A percentile compares a stretch with the other conserved stretches of the same genome.
Conservation (phyloP, 2,797 vertebrate genomes). For the Sorex maritimensis region DNA sequence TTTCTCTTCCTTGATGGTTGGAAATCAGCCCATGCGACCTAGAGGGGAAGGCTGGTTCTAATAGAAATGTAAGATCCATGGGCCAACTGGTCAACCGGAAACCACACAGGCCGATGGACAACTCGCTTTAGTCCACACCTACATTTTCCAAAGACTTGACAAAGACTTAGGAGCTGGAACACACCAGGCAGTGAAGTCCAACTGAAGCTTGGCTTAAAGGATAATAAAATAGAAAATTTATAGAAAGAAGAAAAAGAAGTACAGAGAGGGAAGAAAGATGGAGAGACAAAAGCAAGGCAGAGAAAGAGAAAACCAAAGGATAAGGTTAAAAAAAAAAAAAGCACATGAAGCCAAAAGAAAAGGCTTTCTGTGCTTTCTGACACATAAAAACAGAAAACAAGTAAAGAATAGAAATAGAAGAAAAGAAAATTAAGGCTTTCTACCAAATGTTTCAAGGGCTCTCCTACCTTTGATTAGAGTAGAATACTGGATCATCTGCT, state of each 20-base stretch:
- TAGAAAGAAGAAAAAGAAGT: background rate
- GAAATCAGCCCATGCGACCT: background rate
- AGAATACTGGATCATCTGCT: background rate
- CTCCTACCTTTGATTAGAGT: background rate
- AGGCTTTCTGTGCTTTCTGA: too few species aligned
- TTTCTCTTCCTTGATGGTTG: background rate
- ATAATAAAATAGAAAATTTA: background rate
- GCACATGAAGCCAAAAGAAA: too few species aligned
- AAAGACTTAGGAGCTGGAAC: background rate
- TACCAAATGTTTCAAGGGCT: background rate
- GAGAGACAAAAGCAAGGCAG: rapidly evolving
- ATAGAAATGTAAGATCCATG: background rate
- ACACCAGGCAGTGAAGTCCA: background rate
- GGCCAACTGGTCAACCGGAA: rapidly evolving
- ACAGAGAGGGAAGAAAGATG: background rate
- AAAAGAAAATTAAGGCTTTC: background rate
- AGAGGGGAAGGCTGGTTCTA: background rate
- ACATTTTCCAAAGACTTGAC: background rate
- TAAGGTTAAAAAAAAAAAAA: too few species aligned
- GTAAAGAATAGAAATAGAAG: background rate
- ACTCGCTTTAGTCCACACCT: background rate
- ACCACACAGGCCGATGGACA: background rate
- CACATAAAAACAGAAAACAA: too few species aligned
- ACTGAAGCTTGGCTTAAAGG: background rate
- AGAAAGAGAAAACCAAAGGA: background rate